These are phyloP conservation scores for Polietes domitor DNA, from an alignment of 2,888 invertebrate genomes.

Conservation along the genomic window DNA sequence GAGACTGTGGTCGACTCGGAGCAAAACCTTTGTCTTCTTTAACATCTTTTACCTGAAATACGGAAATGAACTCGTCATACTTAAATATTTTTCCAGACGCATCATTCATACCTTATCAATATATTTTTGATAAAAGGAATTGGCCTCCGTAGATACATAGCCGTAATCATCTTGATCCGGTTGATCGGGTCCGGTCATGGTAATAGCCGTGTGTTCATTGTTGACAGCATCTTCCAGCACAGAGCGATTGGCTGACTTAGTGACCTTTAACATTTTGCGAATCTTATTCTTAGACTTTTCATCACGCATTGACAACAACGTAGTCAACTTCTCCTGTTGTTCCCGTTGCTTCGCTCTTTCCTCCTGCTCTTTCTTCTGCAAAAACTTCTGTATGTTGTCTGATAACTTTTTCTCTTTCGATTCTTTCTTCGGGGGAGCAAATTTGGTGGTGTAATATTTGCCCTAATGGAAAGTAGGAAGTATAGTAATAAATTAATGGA, in stretches of 20 bases:
- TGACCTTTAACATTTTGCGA: constrained; percentile 90
- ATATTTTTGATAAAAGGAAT: constrained; percentile 90
- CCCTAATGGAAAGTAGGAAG: constrained; percentile 74
- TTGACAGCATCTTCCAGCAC: constrained; percentile 91
- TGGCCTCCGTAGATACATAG: constrained; percentile 91
- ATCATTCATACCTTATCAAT: constrained; percentile 87
- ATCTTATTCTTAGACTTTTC: constrained; percentile 87
- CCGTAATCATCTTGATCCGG: constrained; percentile 96
- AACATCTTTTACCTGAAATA: constrained; percentile 76
- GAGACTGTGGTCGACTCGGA: constrained; percentile 79
- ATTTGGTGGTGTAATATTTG: constrained; percentile 89
- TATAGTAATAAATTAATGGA: constrained; percentile 15
- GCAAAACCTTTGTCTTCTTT: constrained; percentile 87
- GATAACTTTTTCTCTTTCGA: constrained; percentile 86
- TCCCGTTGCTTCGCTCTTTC: constrained; percentile 85
- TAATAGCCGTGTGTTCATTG: constrained; percentile 88
- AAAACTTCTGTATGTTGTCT: constrained; percentile 90
- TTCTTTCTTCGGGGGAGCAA: constrained; percentile 91
- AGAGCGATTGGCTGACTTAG: constrained; percentile 94
- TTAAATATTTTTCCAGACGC: background rate
- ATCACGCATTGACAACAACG: constrained; percentile 85
- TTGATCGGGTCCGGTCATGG: constrained; percentile 88
- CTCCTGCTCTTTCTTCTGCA: constrained; percentile 91
- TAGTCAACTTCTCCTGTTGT: constrained; percentile 85
- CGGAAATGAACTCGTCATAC: background rate